Evolutionary conservation across 2,888 invertebrate genomes (phyloP).

Genomic region (Luperina testacea): DNA sequence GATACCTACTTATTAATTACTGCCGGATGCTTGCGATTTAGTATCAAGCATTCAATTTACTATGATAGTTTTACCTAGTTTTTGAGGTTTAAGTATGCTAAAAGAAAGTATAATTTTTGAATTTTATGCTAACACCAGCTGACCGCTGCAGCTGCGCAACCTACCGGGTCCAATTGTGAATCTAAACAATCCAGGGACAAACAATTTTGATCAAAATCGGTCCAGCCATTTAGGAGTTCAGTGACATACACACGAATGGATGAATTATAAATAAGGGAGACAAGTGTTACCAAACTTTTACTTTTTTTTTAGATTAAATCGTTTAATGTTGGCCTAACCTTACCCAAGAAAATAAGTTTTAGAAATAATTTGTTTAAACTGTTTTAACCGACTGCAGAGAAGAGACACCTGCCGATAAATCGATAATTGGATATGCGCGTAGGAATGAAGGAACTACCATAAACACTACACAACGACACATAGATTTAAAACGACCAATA

Average conservation of each 20-base stretch:
- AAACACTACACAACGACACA: neutral
- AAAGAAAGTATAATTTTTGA: neutral
- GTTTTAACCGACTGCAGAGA: neutral
- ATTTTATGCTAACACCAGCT: neutral
- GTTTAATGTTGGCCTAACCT: neutral
- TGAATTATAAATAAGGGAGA: neutral
- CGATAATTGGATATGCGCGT: no score
- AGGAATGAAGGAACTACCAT: neutral
- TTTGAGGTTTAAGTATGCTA: neutral
- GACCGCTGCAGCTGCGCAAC: neutral
- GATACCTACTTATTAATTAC: slow-evolving; percentile 45
- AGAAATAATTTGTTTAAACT: neutral
- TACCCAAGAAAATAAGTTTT: neutral
- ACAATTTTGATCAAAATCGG: neutral
- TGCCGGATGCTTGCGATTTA: slow-evolving; percentile 42
- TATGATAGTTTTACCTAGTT: slow-evolving; percentile 4
- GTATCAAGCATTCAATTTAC: neutral
- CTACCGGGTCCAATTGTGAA: neutral
- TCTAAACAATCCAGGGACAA: neutral
- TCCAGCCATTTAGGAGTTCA: neutral
- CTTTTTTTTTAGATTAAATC: neutral
- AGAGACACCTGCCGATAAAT: neutral
- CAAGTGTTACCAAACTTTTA: neutral
- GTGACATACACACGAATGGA: neutral
- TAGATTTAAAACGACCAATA: neutral